Percentiles rank a stretch among this genome's conserved stretches.
These are phyloP conservation scores for Nematolebias whitei DNA, from an alignment of 2,113 vertebrate genomes.

Conservation along the genomic window DNA sequence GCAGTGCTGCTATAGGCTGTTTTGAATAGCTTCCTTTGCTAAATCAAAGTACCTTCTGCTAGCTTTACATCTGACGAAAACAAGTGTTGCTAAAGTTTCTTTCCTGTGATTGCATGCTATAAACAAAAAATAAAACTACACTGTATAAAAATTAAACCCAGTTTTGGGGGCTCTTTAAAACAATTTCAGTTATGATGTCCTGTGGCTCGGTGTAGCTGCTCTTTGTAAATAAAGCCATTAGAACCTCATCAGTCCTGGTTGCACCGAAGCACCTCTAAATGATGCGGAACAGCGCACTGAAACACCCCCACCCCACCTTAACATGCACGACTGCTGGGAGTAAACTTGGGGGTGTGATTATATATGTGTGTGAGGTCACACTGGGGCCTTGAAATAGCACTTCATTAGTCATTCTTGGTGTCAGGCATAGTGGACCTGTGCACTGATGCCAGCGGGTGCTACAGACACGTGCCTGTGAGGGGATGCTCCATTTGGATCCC, in stretches of 20 bases:
- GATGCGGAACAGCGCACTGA: constrained; percentile 69
- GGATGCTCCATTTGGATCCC: constrained; percentile 72
- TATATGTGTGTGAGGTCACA: constrained; percentile 68
- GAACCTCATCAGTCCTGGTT: constrained; percentile 74
- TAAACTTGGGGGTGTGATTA: constrained; percentile 39
- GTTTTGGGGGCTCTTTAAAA: neutral
- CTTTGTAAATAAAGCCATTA: constrained; percentile 78
- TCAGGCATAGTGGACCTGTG: constrained; percentile 54
- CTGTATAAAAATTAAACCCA: neutral
- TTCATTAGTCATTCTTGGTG: constrained; percentile 78
- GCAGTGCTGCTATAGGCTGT: constrained; percentile 27
- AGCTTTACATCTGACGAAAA: neutral
- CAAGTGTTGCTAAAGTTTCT: constrained; percentile 10
- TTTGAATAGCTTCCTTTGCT: constrained; percentile 25
- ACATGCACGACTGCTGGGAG: constrained; percentile 48
- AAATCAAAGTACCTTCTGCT: neutral
- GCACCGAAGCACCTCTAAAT: constrained; percentile 75
- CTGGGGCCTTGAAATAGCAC: constrained; percentile 73
- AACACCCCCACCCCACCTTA: constrained; percentile 56
- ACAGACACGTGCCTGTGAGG: constrained; percentile 48
- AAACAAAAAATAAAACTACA: constrained; percentile 15
- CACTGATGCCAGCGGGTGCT: constrained; percentile 56
- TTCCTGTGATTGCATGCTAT: neutral
- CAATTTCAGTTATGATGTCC: constrained; percentile 39
- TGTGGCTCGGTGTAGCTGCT: constrained; percentile 54